Percentiles rank a stretch among this genome's conserved stretches.
These are phyloP conservation scores for Eurosta solidaginis DNA, from an alignment of 1,140 invertebrate species.

Conservation along the genomic window DNA sequence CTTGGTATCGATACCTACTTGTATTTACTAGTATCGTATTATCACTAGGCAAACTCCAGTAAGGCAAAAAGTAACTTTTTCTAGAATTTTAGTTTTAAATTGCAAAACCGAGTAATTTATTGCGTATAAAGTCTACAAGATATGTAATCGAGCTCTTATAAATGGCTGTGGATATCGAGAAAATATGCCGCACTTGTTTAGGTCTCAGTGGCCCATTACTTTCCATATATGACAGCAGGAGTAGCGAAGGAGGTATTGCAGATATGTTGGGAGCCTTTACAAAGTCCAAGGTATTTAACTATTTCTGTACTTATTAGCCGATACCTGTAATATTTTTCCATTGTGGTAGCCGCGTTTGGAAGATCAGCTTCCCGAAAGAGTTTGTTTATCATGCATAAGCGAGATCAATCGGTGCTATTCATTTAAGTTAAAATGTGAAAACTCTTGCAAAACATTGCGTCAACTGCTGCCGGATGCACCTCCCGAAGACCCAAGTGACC, in stretches of 20 bases:
- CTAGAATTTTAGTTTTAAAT: no score
- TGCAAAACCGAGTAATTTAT: no score
- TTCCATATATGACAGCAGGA: conserved; percentile 49
- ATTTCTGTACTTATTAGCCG: background rate
- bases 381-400: conserved; percentile 51
- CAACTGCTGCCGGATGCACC: conserved; percentile 49
- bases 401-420: conserved; percentile 55
- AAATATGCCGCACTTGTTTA: conserved; percentile 55
- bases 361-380: conserved; percentile 50
- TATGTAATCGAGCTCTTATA: background rate
- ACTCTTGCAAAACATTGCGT: conserved; percentile 47
- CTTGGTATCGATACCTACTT: no score
- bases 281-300: conserved; percentile 43
- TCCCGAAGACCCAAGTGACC: conserved; percentile 39
- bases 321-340: background rate
- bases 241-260: conserved; percentile 41
- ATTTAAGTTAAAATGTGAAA: conserved; percentile 56
- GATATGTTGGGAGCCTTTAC: conserved; percentile 52
- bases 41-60: no score
- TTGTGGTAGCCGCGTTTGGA: conserved; percentile 40
- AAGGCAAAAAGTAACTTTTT: no score
- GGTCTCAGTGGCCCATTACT: conserved; percentile 44
- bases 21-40: no score
- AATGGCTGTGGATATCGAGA: conserved; percentile 48
- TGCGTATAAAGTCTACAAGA: no score